Conservation (phyloP, 1,140 invertebrate genomes). For the Belonocnema kinseyi region DNA sequence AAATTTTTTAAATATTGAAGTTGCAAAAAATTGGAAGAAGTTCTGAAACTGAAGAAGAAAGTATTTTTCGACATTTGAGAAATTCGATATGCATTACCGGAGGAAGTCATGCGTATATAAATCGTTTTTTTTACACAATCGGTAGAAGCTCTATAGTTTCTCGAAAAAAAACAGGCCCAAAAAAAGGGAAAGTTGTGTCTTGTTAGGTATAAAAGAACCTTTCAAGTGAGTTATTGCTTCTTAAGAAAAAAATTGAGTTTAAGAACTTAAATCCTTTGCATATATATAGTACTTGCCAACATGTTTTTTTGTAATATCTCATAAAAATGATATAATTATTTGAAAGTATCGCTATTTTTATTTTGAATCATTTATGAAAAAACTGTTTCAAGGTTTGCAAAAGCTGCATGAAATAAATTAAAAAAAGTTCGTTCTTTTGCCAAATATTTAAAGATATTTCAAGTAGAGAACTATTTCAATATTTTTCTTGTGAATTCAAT, state of each 20-base stretch:
- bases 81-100: not conserved
- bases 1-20: not conserved
- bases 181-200: constrained; percentile 10
- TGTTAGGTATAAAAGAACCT: not conserved
- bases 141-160: not conserved
- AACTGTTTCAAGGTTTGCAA: no score
- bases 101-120: not conserved
- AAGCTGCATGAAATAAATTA: no score
- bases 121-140: not conserved
- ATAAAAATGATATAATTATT: no score
- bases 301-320: no score
- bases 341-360: no score
- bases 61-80: not conserved
- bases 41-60: not conserved
- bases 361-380: no score
- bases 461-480: no score
- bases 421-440: no score
- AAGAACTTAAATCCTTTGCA: no score
- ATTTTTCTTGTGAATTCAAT: no score
- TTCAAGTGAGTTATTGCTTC: not conserved
- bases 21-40: not conserved
- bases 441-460: no score
- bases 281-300: no score
- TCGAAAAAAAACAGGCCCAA: not conserved
- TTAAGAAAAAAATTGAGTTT: not conserved